Evolutionary conservation across 2,797 vertebrate genomes (phyloP), one percentile per base, ranked within the genome.

Genomic region (Octomys mimax): DNA sequence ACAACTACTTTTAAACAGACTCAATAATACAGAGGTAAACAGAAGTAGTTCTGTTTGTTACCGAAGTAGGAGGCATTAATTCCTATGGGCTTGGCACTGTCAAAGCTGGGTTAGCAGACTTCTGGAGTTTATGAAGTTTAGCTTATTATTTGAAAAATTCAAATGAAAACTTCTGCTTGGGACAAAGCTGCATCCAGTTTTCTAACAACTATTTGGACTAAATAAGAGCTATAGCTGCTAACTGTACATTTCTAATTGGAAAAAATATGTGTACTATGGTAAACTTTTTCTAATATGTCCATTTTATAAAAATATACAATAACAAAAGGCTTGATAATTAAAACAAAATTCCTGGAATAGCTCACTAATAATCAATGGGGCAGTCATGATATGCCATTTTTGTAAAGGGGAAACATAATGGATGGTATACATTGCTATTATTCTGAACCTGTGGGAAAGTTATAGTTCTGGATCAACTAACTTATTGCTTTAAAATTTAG

Each of bases 401-500:
- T 89, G 91, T 66, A 88, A 88, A 85, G 59, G 36, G 31, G n/a
- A 94, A 68, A 71, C 33, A 66, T 39, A 62, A 70, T 54, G 13
- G 42, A 77, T 77, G 33, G 6, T 42, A 66, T 26, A 57, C 21
- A 36, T 78, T 70, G 68, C 16, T 49, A 73, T 94, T 86, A 88
- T 86, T 59, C 9, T 91, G 54, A 14, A 62, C 12, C 16, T 46
- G 4, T 13, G 46, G n/a, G n/a, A 26, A 78, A 64, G 66, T 88
- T 66, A 46, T 4, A 83, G 77, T 59, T 22, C 22, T 42, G 31
- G 26, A 68, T 82, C 94, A 79, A 66, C 19, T 88, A 77, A 12
- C 49, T 28, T 14, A 66, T 61, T 92, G 89, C 46, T 94, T 94
- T 94, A 90, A 95, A 94, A 87, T 18, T 88, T 39, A 77, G 66